Base-by-base conservation (phyloP, 2,113 vertebrate species). In the Heterochromis multidens region DNA sequence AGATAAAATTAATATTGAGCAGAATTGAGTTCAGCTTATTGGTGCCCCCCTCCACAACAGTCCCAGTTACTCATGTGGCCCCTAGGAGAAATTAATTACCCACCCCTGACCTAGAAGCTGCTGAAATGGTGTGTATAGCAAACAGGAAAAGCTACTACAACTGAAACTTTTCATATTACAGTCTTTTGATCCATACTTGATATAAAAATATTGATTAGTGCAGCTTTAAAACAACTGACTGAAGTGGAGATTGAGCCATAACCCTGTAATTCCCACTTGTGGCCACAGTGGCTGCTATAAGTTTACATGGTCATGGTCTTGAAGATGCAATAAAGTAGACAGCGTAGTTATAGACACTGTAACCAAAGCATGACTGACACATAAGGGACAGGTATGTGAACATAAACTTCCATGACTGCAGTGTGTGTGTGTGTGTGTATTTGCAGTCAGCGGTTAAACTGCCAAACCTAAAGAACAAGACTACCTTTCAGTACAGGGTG, bases 401-500 rank as follows among this genome's bases (percentile, higher is more conserved):
- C 37, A 59, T 77, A 37, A 74, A 29, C 52, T 29, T 92, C 80
- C 43, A 54, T 67, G 86, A 84, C 58, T 85, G 7, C 80, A 21
- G 46, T 70, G 57, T 46, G 58, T 43, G 72, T 77, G 81, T 81
- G 81, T 81, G 49, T 83, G 40, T 29, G 63, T 17, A 23, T 93
- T 80, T 93, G 95, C 91, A 95, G 94, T 92, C 78, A 4, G 92
- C 9, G 56, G 94, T 88, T 94, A 93, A 90, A 94, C 74, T 25
- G 96, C 95, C 96, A 97, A 97, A 93, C 96, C 1, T 3, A 57
- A 35, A 90, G 94, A 96, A 98, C 97, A 97, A 96, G 95, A 76
- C 56, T 13, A 87, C 91, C 96, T 97, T 98, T 98, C 96, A 98
- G 93, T 62, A 77, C 35, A 46, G 90, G 85, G 87, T 92, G 90